Conservation (phyloP, 2,113 vertebrate species). For the Aix galericulata region DNA sequence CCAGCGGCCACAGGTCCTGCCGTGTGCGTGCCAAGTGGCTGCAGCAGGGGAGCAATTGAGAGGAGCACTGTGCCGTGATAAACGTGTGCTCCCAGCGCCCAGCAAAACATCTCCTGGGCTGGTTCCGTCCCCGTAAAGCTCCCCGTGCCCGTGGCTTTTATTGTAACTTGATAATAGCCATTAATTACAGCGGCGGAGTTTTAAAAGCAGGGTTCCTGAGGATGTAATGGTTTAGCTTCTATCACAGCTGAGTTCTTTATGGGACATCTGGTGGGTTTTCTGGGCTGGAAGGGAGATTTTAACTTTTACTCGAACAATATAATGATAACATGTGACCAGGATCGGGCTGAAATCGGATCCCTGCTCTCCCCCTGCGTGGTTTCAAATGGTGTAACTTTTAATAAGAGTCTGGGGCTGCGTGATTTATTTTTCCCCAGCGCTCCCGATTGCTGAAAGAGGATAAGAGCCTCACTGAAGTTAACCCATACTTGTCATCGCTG, state of each 20-base stretch:
- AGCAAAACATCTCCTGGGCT: background rate
- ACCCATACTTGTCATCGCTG: constrained; percentile 18
- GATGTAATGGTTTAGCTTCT: background rate
- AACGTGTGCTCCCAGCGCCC: background rate
- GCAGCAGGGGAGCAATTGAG: background rate
- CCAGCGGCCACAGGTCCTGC: background rate
- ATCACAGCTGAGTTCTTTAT: background rate
- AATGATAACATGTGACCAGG: constrained; percentile 35
- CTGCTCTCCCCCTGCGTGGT: constrained; percentile 33
- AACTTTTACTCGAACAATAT: constrained; percentile 58
- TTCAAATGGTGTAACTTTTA: constrained; percentile 69
- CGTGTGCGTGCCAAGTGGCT: background rate
- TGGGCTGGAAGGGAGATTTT: background rate
- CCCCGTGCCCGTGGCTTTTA: background rate
- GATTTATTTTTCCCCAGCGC: constrained; percentile 71
- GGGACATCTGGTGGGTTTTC: constrained; percentile 35
- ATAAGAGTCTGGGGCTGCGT: constrained; percentile 64
- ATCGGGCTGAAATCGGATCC: constrained; percentile 64
- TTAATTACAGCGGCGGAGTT: background rate
- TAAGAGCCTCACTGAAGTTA: constrained; percentile 54
- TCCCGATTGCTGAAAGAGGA: constrained; percentile 55
- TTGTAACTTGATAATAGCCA: background rate
- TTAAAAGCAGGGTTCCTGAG: background rate
- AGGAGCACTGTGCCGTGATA: background rate
- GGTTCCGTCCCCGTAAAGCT: background rate